phyloP scores from a whole-genome alignment of 92 coral and sea anemone species.

The Chrysogorgia sp. region DNA sequence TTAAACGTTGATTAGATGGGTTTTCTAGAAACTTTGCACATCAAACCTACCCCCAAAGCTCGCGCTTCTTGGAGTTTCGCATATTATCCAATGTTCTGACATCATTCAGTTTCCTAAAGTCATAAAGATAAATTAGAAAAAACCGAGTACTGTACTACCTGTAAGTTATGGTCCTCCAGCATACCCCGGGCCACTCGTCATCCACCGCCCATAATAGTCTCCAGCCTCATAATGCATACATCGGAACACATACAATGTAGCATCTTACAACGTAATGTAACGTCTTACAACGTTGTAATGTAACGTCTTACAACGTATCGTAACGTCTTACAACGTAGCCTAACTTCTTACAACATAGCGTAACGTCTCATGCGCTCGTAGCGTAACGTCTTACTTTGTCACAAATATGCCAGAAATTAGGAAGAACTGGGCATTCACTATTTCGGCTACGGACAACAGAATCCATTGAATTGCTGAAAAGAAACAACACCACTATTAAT shows the following conservation, averaged over 20 bases:
- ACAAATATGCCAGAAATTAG: slow-evolving; percentile 76
- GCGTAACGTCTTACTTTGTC: slow-evolving; percentile 62
- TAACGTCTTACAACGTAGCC: no score
- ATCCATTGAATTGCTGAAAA: slow-evolving; percentile 87
- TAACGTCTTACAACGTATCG: no score
- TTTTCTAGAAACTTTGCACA: not conserved
- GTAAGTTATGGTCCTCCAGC: not conserved
- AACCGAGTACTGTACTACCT: not conserved
- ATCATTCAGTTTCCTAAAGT: slow-evolving; percentile 74
- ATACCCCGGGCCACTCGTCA: no score
- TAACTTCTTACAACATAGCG: no score
- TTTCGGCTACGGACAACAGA: slow-evolving; percentile 70
- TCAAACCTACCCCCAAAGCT: slow-evolving; percentile 80
- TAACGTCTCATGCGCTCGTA: no score
- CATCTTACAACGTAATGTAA: no score
- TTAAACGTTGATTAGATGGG: no score
- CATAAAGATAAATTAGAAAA: not conserved
- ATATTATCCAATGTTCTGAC: slow-evolving; percentile 79
- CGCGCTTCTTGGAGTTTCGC: slow-evolving; percentile 85
- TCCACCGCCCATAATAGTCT: no score
- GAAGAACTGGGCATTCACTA: slow-evolving; percentile 77
- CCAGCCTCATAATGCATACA: no score
- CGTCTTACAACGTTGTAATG: no score
- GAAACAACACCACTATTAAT: not conserved
- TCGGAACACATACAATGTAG: no score